Base-by-base conservation (phyloP, 2,797 vertebrate species). In the Rhyacichthys aspro region DNA sequence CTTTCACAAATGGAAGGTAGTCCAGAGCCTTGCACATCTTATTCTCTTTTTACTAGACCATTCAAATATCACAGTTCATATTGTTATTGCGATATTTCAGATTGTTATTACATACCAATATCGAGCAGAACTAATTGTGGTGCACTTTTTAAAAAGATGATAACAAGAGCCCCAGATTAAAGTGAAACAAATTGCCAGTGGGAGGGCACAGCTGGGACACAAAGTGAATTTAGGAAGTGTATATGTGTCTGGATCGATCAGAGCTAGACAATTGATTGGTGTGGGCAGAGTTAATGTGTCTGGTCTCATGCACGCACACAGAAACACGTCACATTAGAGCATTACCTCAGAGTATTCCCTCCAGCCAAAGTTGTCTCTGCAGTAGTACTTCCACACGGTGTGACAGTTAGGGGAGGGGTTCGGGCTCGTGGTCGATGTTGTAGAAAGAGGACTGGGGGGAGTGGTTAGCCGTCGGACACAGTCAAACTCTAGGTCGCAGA, bases 361-460 rank as follows among this genome's bases (percentile, higher is more conserved):
- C 97, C 97, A 99, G 90, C 96, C 96, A 83, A 98, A 98, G 91
- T 97, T 96, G 90, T 98, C 97, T 92, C 95, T 95, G 92, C 97
- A 99, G 93, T 97, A 99, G 90, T 97, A 98, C 50, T 98, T 98
- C 97, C 97, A 99, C 82, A 95, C 86, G 0, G 96, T 98, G 88
- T 95, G 94, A 86, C 93, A 96, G 93, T 63, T 88, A 66, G 94
- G 95, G 78, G 79, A 82, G 76, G 91, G 88, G 88, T 69, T 93
- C 34, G 91, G 87, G 83, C 78, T 93, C 0, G 78, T 50, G 15
- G 85, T 43, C 0, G 81, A 43, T 6, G 23, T 1, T 28, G 52
- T 0, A 11, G 79, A 63, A 1, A 77, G 58, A n/a, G 84, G 89
- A 84, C 90, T 93, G 45, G 94, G 88, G 33, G 95, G 94, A 9